phyloP scores from a whole-genome alignment of 2,888 invertebrate genomes.

The Polyommatus icarus region DNA sequence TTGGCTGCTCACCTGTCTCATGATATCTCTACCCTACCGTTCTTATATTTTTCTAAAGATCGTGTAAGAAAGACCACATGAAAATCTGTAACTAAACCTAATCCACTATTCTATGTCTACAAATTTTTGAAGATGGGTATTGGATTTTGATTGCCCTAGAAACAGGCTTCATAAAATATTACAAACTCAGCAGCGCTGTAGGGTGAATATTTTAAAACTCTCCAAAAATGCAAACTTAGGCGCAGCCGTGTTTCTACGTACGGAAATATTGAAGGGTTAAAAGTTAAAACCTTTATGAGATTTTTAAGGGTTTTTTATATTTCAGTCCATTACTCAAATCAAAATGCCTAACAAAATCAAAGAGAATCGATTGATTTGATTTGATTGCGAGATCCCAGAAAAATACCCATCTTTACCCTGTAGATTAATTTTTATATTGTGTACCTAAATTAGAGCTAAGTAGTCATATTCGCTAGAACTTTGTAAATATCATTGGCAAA shows the following conservation, averaged over 20 bases:
- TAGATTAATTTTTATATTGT: not conserved
- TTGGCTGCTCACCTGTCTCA: too few relatives aligned
- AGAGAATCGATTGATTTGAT: not conserved
- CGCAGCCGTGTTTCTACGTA: not conserved
- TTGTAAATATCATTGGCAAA: constrained; percentile 2
- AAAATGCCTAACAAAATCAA: too few relatives aligned
- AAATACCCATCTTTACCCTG: not conserved
- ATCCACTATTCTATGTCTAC: constrained; percentile 7
- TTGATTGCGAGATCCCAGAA: not conserved
- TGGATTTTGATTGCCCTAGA: not conserved
- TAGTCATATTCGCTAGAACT: constrained; percentile 13
- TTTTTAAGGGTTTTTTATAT: not conserved
- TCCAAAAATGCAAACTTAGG: not conserved
- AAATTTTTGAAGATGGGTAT: constrained; percentile 5
- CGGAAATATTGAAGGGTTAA: not conserved
- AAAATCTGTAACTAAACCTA: not conserved
- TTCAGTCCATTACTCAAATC: not conserved
- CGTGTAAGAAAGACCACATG: constrained; percentile 1
- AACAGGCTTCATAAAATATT: constrained; percentile 4
- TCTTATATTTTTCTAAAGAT: not conserved
- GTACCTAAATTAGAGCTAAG: constrained; percentile 9
- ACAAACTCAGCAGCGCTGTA: not conserved
- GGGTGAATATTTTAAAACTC: constrained; percentile 9
- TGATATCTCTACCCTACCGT: too few relatives aligned
- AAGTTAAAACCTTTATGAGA: too few relatives aligned